A percentile compares a stretch with the other conserved stretches of the same genome.
Conservation (phyloP, 2,888 invertebrate species). For the Frankliniella fusca region DNA sequence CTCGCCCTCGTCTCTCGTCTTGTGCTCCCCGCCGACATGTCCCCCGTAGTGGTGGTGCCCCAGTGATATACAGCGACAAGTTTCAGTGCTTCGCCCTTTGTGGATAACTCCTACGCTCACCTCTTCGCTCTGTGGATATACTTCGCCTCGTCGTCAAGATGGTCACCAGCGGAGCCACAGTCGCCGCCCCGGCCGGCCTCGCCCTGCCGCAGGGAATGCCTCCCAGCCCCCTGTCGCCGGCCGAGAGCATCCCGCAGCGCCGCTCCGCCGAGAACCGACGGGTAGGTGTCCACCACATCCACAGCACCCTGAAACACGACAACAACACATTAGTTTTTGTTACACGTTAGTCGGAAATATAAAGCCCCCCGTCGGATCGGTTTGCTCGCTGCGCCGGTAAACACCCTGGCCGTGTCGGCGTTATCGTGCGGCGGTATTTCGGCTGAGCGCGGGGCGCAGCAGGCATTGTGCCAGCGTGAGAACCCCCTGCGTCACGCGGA, state of each 20-base stretch:
- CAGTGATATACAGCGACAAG: slow-evolving; percentile 35
- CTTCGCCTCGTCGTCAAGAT: slow-evolving; percentile 44
- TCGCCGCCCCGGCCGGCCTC: slow-evolving; percentile 42
- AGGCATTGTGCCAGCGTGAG: too few species aligned
- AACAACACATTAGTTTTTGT: neutral
- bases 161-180: slow-evolving; percentile 47
- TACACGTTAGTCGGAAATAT: slow-evolving; percentile 28
- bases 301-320: neutral
- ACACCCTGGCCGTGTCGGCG: neutral
- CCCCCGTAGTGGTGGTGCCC: neutral
- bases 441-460: too few species aligned
- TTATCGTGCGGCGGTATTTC: neutral
- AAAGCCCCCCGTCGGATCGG: neutral
- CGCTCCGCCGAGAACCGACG: slow-evolving; percentile 50
- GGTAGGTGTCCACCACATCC: slow-evolving; percentile 45
- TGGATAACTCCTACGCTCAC: neutral
- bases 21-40: neutral
- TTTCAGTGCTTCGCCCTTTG: slow-evolving; percentile 35
- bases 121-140: neutral
- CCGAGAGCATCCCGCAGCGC: slow-evolving; percentile 42
- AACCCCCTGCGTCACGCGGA: too few species aligned
- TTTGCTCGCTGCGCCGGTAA: neutral
- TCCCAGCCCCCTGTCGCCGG: slow-evolving; percentile 46
- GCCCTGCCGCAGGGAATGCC: slow-evolving; percentile 48
- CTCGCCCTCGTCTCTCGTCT: neutral